These are phyloP conservation scores for Danionella cerebrum DNA, from an alignment of 2,113 vertebrate genomes.

Conservation along the genomic window DNA sequence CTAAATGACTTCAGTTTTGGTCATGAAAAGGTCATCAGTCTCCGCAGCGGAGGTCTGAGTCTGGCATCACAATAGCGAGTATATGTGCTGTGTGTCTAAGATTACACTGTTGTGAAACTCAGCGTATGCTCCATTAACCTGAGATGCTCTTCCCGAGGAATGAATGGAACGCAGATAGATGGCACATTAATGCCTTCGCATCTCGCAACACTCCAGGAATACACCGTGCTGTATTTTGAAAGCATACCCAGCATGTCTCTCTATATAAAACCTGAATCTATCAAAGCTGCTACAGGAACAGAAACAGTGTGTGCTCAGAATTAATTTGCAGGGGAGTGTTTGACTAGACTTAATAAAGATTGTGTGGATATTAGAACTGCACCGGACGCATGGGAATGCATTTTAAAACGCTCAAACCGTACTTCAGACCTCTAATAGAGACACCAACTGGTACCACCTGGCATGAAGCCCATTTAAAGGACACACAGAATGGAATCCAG, in stretches of 20 bases:
- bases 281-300: background rate
- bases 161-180: background rate
- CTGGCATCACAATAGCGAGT: conserved; percentile 1
- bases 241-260: background rate
- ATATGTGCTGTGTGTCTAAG: conserved; percentile 2
- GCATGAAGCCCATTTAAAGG: background rate
- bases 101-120: background rate
- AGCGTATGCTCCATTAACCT: background rate
- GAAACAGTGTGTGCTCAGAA: background rate
- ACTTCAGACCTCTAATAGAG: conserved; percentile 21
- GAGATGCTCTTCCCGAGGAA: background rate
- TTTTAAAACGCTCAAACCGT: too few species aligned
- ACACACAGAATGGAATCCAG: too few species aligned
- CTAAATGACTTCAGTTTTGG: conserved; percentile 9
- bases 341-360: background rate
- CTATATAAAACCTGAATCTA: background rate
- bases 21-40: conserved; percentile 3
- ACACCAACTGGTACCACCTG: background rate
- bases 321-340: background rate
- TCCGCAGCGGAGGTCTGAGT: background rate
- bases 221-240: too few species aligned
- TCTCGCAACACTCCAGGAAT: background rate
- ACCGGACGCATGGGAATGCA: too few species aligned
- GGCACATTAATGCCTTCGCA: background rate
- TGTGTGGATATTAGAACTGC: too few species aligned